Base-by-base conservation (phyloP, 2,888 invertebrate genomes). In the Metopia argyrocephala region DNA sequence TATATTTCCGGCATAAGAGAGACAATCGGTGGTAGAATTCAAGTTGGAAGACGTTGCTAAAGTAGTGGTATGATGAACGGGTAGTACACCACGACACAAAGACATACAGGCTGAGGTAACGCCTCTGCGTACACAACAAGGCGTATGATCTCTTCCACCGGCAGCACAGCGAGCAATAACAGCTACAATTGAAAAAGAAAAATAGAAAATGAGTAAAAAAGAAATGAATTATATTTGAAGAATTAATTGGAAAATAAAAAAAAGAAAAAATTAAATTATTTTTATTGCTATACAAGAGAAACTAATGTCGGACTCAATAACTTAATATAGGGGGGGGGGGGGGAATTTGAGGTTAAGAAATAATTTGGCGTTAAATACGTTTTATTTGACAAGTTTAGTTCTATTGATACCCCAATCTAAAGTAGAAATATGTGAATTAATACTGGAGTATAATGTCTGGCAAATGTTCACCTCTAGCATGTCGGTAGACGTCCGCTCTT, bases 1-100 rank as follows among this genome's bases (percentile, higher is more conserved):
- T 85, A 96, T 95, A 90, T 96, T 96, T 45, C 96, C 96, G 84
- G 96, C 94, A 89, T 94, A 96, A 0, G 95, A 94, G 70, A 95
- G 92, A 89, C 96, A 96, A 64, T 93, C 93, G 78, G 94, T 93
- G 66, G 92, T 89, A 27, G 84, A 82, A 27, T 83, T 80, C 7
- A 78, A 66, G 65, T 45, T 68, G 20, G 64, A 73, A 74, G 70
- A 57, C 78, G 83, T 76, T 45, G 84, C 57, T 28, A 85, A 82
- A 70, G 88, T 84, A 83, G 86, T 85, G 76, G 87, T 85, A 78
- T 94, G 93, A 23, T 93, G 89, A 71, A 86, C 84, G 9, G 93
- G 91, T 69, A 93, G 91, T 20, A 93, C 92, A 81, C 96, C 96
- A 3, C 94, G 93, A 90, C 96, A 96, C 45, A 95, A 92, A 1